Conservation (phyloP, 2,113 vertebrate genomes). For the Megaceryle maxima region DNA sequence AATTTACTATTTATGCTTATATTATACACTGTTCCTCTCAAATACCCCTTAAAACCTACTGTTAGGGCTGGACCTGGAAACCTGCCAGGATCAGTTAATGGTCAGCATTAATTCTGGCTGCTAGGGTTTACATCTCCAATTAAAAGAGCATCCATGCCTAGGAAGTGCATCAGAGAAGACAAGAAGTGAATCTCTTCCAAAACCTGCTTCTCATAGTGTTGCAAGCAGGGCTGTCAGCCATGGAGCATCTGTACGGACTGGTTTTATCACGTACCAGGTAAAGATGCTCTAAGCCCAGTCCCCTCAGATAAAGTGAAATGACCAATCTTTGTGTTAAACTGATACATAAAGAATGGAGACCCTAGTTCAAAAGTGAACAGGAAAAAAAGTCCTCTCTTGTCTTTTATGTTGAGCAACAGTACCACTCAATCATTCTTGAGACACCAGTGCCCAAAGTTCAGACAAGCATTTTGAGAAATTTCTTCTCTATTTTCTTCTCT, state of each 20-base stretch:
- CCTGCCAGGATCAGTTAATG: background rate
- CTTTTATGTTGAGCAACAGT: background rate
- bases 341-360: background rate
- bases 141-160: accelerated
- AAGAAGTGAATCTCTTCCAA: background rate
- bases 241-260: accelerated
- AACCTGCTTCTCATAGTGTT: background rate
- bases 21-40: background rate
- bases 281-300: background rate
- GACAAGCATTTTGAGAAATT: background rate
- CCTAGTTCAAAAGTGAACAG: background rate
- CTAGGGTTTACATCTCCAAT: background rate
- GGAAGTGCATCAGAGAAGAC: background rate
- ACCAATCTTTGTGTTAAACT: background rate
- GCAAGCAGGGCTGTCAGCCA: background rate
- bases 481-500: background rate
- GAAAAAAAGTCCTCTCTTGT: background rate
- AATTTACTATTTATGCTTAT: background rate
- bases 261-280: background rate
- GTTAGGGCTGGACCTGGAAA: background rate
- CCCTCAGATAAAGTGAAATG: accelerated
- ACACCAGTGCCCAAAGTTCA: background rate
- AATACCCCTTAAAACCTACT: background rate
- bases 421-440: background rate
- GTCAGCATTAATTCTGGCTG: background rate